phyloP scores from a whole-genome alignment of 2,797 vertebrate genomes.

The Otolemur crassicaudatus region DNA sequence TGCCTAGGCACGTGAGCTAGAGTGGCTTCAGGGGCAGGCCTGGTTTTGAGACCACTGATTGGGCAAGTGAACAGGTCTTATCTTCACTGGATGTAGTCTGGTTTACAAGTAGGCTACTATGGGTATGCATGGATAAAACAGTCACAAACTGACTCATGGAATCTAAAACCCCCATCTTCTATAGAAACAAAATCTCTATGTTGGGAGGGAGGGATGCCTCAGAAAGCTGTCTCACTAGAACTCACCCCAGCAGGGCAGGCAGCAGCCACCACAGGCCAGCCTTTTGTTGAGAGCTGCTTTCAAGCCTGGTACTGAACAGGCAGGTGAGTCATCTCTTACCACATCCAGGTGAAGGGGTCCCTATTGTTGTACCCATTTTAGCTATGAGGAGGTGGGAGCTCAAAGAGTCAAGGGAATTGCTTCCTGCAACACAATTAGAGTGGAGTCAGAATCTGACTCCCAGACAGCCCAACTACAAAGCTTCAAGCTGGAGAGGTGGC shows the following conservation, averaged over 20 bases:
- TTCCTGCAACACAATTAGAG: background rate
- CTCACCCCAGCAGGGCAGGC: background rate
- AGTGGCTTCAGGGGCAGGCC: background rate
- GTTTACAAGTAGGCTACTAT: background rate
- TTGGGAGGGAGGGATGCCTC: background rate
- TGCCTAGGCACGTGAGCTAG: background rate
- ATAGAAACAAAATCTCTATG: background rate
- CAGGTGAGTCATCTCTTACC: background rate
- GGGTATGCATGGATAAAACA: background rate
- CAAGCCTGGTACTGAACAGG: background rate
- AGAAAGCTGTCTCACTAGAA: background rate
- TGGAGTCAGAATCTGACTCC: background rate
- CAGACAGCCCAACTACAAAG: background rate
- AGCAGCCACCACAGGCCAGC: accelerated
- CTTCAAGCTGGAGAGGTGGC: background rate
- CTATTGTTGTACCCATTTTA: background rate
- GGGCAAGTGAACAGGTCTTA: background rate
- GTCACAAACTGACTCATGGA: background rate
- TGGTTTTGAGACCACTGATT: no score
- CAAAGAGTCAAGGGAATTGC: background rate
- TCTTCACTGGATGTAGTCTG: background rate
- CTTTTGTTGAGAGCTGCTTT: background rate
- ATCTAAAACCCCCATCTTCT: background rate
- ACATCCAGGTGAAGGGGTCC: background rate
- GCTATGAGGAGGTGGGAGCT: background rate